A percentile compares a stretch with the other conserved stretches of the same genome.
phyloP scores from a whole-genome alignment of 2,888 invertebrate species.

The Tryphoninae sp. region DNA sequence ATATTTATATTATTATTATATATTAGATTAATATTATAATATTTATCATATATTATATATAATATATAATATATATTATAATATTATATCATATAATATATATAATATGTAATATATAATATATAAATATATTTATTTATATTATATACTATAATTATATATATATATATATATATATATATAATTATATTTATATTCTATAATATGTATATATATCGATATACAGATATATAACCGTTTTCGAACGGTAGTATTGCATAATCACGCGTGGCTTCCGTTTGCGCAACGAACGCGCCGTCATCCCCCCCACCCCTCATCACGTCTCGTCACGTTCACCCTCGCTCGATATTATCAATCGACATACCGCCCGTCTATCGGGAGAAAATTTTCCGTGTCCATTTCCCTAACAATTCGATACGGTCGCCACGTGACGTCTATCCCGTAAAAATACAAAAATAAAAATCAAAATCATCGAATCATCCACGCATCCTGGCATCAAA shows the following conservation, averaged over 20 bases:
- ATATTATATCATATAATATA: too few relatives aligned
- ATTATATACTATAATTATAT: too few relatives aligned
- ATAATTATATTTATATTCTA: too few relatives aligned
- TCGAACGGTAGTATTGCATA: conserved; percentile 24
- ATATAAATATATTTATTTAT: too few relatives aligned
- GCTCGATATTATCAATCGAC: conserved; percentile 30
- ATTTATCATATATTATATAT: too few relatives aligned
- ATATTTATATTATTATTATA: too few relatives aligned
- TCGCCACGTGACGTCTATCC: conserved; percentile 46
- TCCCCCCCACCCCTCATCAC: not conserved
- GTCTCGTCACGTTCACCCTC: not conserved
- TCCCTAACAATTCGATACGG: conserved; percentile 16
- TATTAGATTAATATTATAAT: too few relatives aligned
- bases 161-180: too few relatives aligned
- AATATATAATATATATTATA: too few relatives aligned
- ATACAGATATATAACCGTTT: not conserved
- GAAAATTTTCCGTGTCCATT: conserved; percentile 25
- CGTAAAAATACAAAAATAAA: conserved; percentile 18
- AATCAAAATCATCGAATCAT: conserved; percentile 44
- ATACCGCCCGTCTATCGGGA: not conserved
- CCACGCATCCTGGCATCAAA: conserved; percentile 30
- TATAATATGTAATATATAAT: too few relatives aligned
- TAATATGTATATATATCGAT: not conserved
- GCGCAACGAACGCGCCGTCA: conserved; percentile 38
- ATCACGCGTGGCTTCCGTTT: conserved; percentile 29